Percentiles rank a stretch among this genome's conserved stretches.
phyloP scores from a whole-genome alignment of 2,888 invertebrate species.

The Hydroisotoma schaefferi region DNA sequence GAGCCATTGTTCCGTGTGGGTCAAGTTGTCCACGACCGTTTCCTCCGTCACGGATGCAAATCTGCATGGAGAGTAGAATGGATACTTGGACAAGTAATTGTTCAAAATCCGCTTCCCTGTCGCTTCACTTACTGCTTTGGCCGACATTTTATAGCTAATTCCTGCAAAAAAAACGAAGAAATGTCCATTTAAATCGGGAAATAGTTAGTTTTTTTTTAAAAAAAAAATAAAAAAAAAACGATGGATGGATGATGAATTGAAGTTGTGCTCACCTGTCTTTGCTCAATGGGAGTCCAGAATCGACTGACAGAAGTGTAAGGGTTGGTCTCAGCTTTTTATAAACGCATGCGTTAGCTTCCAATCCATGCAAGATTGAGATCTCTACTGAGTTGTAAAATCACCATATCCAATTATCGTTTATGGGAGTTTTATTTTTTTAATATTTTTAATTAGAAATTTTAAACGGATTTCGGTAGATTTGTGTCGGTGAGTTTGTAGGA shows the following conservation, averaged over 20 bases:
- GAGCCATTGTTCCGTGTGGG: conserved; percentile 80
- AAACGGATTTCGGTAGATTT: too few species aligned
- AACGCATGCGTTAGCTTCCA: conserved; percentile 30
- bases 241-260: background rate
- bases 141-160: conserved; percentile 68
- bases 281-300: conserved; percentile 20
- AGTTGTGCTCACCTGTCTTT: background rate
- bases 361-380: conserved; percentile 8
- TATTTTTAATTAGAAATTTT: too few species aligned
- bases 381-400: conserved; percentile 6
- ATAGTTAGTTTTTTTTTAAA: too few species aligned
- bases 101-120: conserved; percentile 90
- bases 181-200: background rate
- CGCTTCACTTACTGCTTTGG: conserved; percentile 93
- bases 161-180: background rate
- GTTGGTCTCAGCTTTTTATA: conserved; percentile 25
- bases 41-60: conserved; percentile 75
- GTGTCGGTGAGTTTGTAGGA: too few species aligned
- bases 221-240: too few species aligned
- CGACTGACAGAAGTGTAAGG: conserved; percentile 35
- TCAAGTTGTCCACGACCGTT: conserved; percentile 73
- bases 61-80: conserved; percentile 67
- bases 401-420: too few species aligned
- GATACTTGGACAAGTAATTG: conserved; percentile 66
- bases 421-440: too few species aligned